Base-by-base conservation (phyloP, 2,797 vertebrate species). In the Spondyliosoma cantharus region DNA sequence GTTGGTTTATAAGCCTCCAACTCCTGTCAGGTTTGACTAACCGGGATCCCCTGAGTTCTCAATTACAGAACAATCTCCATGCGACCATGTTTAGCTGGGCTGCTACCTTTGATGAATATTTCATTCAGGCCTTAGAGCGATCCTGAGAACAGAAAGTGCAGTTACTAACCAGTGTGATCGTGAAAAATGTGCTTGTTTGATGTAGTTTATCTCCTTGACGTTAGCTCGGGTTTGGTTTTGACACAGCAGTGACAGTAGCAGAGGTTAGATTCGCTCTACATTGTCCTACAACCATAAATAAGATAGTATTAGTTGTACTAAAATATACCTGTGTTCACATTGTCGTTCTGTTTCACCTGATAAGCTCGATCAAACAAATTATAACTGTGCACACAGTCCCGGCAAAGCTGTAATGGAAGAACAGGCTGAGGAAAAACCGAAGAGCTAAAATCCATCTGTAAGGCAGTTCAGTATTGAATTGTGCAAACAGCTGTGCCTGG, bases 401-500 rank as follows among this genome's bases (percentile, higher is more conserved):
- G n/a, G 71, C 25, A 74, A 87, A 78, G 48, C 60, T 76, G 59
- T 22, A 46, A 62, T 32, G n/a, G 56, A 70, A 70, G 69, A 59
- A 29, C 22, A 46, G 48, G 58, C 19, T 27, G 19, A 59, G 60
- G 61, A 52, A 81, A 81, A 69, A 74, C 62, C 61, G 58, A 58
- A 53, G 58, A 67, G 67, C 76, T 37, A 73, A 86, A 89, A 90
- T 84, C 81, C 79, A 87, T 91, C 85, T 89, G 71, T 83, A 43
- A 54, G 46, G 27, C 32, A 76, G 78, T 80, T 80, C 67, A 37
- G 67, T 78, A 74, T 86, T 81, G 84, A 86, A 89, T 78, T 79
- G 83, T 76, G 80, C 80, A 87, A 91, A 93, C 90, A 91, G 87
- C 89, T 89, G 89, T 70, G 85, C 68, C 82, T 79, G 82, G 74